Evolutionary conservation across 2,797 vertebrate genomes (phyloP).

Genomic region (Lycodopsis pacificus): DNA sequence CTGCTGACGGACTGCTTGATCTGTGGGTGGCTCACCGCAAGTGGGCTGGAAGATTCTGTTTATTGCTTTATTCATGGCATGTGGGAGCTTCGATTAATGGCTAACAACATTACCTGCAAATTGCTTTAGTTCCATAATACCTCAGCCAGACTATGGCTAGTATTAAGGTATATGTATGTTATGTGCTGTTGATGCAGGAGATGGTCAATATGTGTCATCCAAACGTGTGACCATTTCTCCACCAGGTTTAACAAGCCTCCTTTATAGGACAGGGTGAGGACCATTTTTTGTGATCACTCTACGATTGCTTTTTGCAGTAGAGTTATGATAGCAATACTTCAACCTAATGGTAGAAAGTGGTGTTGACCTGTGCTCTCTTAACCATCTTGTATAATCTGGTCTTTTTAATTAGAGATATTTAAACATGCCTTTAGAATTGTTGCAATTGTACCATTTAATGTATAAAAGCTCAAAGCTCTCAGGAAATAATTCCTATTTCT

Average conservation of each 20-base stretch:
- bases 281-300: background rate
- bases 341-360: background rate
- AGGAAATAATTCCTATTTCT: background rate
- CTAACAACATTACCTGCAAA: constrained; percentile 36
- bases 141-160: constrained; percentile 4
- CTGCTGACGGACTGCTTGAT: constrained; percentile 40
- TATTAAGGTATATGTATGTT: constrained; percentile 5
- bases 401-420: background rate
- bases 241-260: background rate
- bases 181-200: background rate
- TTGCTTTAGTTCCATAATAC: constrained; percentile 33
- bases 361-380: background rate
- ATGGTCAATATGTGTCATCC: background rate
- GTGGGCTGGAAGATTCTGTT: constrained; percentile 42
- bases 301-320: background rate
- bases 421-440: background rate
- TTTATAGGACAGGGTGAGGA: background rate
- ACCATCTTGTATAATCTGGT: background rate
- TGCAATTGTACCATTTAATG: background rate
- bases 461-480: background rate
- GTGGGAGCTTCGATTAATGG: constrained; percentile 44
- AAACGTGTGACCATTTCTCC: background rate
- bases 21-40: constrained; percentile 35
- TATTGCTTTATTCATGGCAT: constrained; percentile 50
- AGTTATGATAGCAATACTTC: background rate